A percentile compares a stretch with the other conserved stretches of the same genome.
phyloP scores from a whole-genome alignment of 2,797 vertebrate species.

The Leucoraja ocellata region DNA sequence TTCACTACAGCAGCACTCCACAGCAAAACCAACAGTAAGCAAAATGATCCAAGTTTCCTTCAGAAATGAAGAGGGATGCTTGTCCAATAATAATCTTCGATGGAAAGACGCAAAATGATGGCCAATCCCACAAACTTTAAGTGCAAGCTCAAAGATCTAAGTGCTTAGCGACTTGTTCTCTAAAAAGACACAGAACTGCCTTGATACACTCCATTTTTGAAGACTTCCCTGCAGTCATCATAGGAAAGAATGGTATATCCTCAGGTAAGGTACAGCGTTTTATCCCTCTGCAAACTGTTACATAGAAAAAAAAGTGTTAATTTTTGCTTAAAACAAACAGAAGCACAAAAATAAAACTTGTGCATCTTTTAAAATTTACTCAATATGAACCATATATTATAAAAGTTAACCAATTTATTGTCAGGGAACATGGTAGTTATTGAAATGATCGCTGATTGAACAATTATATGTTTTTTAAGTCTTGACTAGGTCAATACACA shows the following conservation, averaged over 20 bases:
- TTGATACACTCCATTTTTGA: constrained; percentile 62
- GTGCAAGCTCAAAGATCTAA: constrained; percentile 59
- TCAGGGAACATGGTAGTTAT: background rate
- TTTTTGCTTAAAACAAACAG: constrained; percentile 46
- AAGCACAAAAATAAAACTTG: constrained; percentile 36
- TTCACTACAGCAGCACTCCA: constrained; percentile 78
- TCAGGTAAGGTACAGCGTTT: constrained; percentile 94
- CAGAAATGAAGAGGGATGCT: constrained; percentile 61
- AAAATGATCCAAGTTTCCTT: constrained; percentile 67
- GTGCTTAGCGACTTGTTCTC: constrained; percentile 74
- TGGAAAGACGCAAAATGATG: constrained; percentile 73
- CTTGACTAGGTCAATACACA: background rate
- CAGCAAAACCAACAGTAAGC: constrained; percentile 76
- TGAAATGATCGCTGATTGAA: background rate
- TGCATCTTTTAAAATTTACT: too few species aligned
- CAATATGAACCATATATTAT: background rate
- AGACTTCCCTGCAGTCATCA: constrained; percentile 69
- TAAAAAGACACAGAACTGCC: constrained; percentile 68
- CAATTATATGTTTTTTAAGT: background rate
- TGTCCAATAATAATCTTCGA: constrained; percentile 66
- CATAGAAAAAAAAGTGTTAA: constrained; percentile 36
- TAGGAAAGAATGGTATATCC: constrained; percentile 60
- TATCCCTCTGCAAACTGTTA: constrained; percentile 86
- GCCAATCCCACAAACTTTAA: constrained; percentile 65
- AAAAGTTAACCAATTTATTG: background rate